Evolutionary conservation across 2,888 invertebrate genomes (phyloP), one percentile per base, ranked within the genome.

Genomic region (Calliopum simillimum): DNA sequence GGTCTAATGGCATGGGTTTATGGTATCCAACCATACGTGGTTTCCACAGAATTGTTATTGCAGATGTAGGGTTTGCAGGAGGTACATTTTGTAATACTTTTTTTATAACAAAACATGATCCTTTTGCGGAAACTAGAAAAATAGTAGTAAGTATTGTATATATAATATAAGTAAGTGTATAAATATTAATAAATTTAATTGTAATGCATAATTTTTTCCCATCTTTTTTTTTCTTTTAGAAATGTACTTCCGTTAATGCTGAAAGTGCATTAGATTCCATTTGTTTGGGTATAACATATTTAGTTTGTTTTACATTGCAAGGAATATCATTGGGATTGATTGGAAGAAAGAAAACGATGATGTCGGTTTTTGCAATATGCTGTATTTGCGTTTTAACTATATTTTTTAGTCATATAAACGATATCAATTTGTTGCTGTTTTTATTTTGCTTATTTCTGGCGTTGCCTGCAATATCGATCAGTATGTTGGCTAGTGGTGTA

Each of bases 11-110:
- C 0, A 43, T 80, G 3, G 80, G 78, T 0, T 46, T 80, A 23
- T 80, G 80, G 80, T 80, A 46, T 13, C 75, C 79, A 1, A 69
- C 76, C 4, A 76, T 80, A 73, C 76, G 80, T 2, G 76, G 78
- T 12, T 73, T 56, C 12, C 12, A 25, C 33, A 33, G 33, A 33
- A 1, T 8, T 33, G 33, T 8, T 33, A 2, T 4, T 8, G 8
- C 1, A 8, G 5, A 1, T 8, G 8, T 1, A 5, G 8, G 33
- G 55, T 3, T 6, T 44, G 14, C 21, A 65, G 13, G 1, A 3
- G 43, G 44, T 16, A 33, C 33, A 33, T 33, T 33, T 33, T 33
- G 33, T 33, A 3, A 33, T 6, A 33, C 33, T 33, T 33, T 33
- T 33, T 33, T 8, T 33, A 33, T 33, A 1, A 33, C 8, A 8